Percentiles rank a stretch among this genome's conserved stretches.
Conservation (phyloP, 2,888 invertebrate genomes). For the Machimus rusticus region DNA sequence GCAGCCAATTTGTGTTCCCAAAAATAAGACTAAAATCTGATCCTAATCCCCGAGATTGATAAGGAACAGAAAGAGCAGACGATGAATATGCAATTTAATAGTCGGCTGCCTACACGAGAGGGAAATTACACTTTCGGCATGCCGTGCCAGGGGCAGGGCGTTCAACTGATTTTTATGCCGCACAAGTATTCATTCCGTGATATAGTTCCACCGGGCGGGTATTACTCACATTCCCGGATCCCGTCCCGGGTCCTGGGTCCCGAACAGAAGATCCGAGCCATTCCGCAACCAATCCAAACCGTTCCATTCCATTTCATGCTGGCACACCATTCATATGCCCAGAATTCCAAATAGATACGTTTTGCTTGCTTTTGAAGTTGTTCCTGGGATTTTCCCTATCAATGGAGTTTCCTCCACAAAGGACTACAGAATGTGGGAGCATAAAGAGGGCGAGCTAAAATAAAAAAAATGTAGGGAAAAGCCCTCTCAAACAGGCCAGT, state of each 20-base stretch:
- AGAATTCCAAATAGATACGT: slow-evolving; percentile 27
- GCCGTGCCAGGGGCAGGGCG: not conserved
- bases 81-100: slow-evolving; percentile 34
- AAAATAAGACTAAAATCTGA: not conserved
- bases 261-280: not conserved
- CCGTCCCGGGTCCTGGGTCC: not conserved
- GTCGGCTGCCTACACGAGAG: not conserved
- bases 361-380: slow-evolving; percentile 23
- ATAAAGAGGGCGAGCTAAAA: not conserved
- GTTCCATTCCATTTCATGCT: slow-evolving; percentile 1
- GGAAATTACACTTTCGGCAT: slow-evolving; percentile 1
- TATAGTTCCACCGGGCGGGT: slow-evolving; percentile 10
- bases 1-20: not conserved
- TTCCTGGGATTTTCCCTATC: slow-evolving; percentile 17
- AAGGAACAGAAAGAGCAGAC: not conserved
- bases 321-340: slow-evolving; percentile 31
- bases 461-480: not conserved
- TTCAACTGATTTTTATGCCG: slow-evolving; percentile 30
- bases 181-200: slow-evolving; percentile 4
- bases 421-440: slow-evolving; percentile 5
- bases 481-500: not conserved
- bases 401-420: slow-evolving; percentile 19
- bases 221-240: slow-evolving; percentile 1
- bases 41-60: not conserved
- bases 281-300: not conserved